Conservation (phyloP, 2,113 vertebrate species). For the Rhegmatorhina hoffmannsi region DNA sequence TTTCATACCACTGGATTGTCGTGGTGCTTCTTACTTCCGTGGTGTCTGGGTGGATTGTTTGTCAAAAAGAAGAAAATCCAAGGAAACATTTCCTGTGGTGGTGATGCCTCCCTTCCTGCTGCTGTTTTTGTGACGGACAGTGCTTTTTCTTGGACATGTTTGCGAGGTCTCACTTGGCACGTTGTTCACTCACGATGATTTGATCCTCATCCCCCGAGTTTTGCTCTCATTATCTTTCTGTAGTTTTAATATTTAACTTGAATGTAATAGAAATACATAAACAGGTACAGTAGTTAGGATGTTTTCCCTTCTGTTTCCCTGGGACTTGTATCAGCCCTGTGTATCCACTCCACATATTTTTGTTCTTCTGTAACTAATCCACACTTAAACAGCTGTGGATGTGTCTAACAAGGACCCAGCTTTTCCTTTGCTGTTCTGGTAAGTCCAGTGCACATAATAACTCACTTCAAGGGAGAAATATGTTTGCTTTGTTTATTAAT, state of each 20-base stretch:
- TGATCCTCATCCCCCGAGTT: background rate
- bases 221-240: background rate
- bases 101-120: background rate
- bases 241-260: background rate
- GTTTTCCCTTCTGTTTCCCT: background rate
- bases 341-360: background rate
- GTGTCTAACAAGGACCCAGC: background rate
- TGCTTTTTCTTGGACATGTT: background rate
- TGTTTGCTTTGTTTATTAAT: background rate
- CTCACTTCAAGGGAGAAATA: background rate
- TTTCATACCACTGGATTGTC: background rate
- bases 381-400: background rate
- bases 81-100: background rate
- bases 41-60: background rate
- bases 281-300: background rate
- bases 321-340: accelerated
- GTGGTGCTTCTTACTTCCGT: background rate
- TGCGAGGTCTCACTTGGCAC: background rate
- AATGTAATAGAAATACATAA: background rate
- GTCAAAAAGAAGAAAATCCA: background rate
- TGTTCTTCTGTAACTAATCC: background rate
- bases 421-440: background rate
- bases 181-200: background rate
- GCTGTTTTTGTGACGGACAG: background rate
- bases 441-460: background rate